Base-by-base conservation (phyloP, 2,797 vertebrate genomes). In the Amphiprion clarkii region DNA sequence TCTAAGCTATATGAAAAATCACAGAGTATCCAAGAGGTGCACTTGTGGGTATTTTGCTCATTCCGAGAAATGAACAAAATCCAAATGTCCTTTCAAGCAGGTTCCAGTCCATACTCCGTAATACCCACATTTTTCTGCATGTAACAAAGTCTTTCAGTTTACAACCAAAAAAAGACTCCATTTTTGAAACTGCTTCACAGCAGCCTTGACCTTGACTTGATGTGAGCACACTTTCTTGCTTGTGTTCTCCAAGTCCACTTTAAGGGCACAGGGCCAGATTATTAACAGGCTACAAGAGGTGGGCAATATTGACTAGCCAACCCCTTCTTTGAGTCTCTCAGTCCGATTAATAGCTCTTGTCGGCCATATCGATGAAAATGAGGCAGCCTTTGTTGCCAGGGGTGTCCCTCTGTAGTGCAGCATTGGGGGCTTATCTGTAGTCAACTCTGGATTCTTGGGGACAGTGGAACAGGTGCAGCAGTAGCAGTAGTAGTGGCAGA, bases 401-500 rank as follows among this genome's bases (percentile, higher is more conserved):
- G 36, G 68, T 78, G 83, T 92, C 83, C 81, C 86, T 86, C 77
- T 89, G 92, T 79, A 87, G 87, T 87, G 86, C 87, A 86, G 87
- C 77, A 78, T 73, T 67, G 70, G 78, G 79, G 89, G 82, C 81
- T 86, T 90, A 90, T 87, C 72, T 91, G 85, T 81, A 89, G 90
- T 84, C 87, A 89, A 88, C 88, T 87, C 89, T 87, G 82, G 87
- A 77, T 74, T 83, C 92, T 92, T 88, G 92, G 83, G 86, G 85
- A 89, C 75, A 92, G 87, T 89, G 87, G 90, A 87, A 92, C 86
- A 88, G 90, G 58, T 88, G 91, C 79, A 83, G 91, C 78, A 89
- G 86, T 85, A 84, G 82, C n/a, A 85, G 83, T 25, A 81, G 87
- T 79, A 89, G 88, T 86, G 80, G 89, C 79, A 88, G 89, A 81